Evolutionary conservation across 2,888 invertebrate species (phyloP).

Genomic region (Drosophila limbata): DNA sequence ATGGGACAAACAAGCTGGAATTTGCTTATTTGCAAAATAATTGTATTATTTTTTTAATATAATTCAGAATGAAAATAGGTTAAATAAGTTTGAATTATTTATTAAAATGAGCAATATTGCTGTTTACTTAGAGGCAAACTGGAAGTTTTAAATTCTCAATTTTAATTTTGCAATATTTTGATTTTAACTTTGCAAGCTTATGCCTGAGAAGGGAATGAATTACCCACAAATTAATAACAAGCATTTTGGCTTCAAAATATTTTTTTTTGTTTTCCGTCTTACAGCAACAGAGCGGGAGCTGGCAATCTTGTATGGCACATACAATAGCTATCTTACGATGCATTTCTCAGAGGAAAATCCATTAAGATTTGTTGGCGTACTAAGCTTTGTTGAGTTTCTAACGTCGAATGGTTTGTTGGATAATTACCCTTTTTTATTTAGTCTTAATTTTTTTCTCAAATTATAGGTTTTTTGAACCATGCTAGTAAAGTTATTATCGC

Average conservation of each 20-base stretch:
- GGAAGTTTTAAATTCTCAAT: neutral
- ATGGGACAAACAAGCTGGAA: neutral
- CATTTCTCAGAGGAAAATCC: conserved; percentile 57
- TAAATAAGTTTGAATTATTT: neutral
- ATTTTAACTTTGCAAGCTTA: neutral
- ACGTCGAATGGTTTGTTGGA: conserved; percentile 59
- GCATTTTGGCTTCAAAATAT: neutral
- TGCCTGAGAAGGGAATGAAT: neutral
- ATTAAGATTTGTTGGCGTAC: conserved; percentile 44
- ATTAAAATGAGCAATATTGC: neutral
- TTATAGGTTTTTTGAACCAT: conserved; percentile 62
- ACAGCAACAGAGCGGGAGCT: conserved; percentile 49
- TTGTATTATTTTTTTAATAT: neutral
- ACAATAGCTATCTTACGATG: conserved; percentile 43
- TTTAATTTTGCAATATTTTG: neutral
- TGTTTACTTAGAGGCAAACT: neutral
- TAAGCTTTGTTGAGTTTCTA: conserved; percentile 60
- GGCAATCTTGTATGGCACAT: conserved; percentile 52
- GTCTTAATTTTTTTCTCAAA: neutral
- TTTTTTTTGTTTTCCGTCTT: neutral
- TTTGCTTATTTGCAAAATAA: neutral
- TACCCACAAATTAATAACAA: neutral
- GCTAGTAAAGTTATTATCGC: conserved; percentile 52
- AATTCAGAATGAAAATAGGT: neutral
- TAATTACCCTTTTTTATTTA: neutral